Conservation (phyloP, 2,888 invertebrate genomes). For the Hypolimnas misippus region DNA sequence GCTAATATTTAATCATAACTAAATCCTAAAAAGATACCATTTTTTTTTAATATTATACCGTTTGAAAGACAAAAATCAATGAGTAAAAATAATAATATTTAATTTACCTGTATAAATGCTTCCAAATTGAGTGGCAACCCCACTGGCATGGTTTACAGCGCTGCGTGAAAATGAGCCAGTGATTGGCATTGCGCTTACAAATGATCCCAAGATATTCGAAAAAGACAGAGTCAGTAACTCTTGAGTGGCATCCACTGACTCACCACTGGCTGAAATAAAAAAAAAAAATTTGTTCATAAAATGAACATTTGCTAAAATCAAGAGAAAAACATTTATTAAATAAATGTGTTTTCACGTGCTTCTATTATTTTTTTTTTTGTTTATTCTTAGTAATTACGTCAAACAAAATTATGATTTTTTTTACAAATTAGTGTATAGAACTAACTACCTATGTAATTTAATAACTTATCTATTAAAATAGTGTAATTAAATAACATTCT, state of each 20-base stretch:
- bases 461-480: too few species aligned
- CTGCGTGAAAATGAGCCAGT: conserved; percentile 95
- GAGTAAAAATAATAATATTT: not conserved
- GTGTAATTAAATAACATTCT: too few species aligned
- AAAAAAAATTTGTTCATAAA: not conserved
- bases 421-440: too few species aligned
- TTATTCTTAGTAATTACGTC: too few species aligned
- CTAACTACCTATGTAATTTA: too few species aligned
- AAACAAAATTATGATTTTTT: too few species aligned
- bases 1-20: not conserved
- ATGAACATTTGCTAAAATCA: not conserved
- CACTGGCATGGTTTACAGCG: conserved; percentile 97
- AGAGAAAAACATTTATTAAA: not conserved
- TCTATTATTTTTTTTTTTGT: too few species aligned
- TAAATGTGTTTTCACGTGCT: too few species aligned
- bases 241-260: conserved; percentile 94
- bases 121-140: conserved; percentile 94
- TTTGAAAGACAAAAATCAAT: not conserved
- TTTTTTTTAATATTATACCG: not conserved
- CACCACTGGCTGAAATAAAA: conserved; percentile 86
- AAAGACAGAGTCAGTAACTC: conserved; percentile 94
- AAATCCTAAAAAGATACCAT: too few species aligned
- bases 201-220: conserved; percentile 93
- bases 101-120: conserved; percentile 90
- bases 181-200: conserved; percentile 95